phyloP scores from a whole-genome alignment of 2,888 invertebrate species.

The Deilephila porcellus region DNA sequence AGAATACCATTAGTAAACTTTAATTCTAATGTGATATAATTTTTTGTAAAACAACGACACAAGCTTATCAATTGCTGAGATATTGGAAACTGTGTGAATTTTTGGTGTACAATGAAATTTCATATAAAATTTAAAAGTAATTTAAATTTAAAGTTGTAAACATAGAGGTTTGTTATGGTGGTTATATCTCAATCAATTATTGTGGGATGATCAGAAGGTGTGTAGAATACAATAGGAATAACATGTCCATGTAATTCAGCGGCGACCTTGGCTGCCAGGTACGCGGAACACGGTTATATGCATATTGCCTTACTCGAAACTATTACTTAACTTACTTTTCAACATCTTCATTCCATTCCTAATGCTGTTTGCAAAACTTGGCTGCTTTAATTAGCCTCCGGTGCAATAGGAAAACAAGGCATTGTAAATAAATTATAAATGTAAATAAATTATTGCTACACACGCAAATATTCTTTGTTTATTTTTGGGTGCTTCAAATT shows the following conservation, averaged over 20 bases:
- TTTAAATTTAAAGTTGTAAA: too few species aligned
- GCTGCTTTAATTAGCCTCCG: not conserved
- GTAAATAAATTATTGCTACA: not conserved
- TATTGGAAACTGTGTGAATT: too few species aligned
- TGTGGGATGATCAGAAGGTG: too few species aligned
- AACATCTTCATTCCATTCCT: not conserved
- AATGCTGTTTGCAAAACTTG: not conserved
- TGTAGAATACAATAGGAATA: not conserved
- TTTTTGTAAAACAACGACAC: too few species aligned
- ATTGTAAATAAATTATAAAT: not conserved
- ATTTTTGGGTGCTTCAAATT: not conserved
- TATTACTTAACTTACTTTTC: not conserved
- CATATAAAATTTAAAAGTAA: too few species aligned
- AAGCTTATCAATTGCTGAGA: too few species aligned
- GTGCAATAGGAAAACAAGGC: not conserved
- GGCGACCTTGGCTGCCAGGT: not conserved
- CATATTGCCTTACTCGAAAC: slow-evolving; percentile 8
- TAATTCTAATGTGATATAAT: too few species aligned
- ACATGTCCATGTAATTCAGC: not conserved
- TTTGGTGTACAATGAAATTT: too few species aligned
- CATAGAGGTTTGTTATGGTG: too few species aligned
- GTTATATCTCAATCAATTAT: too few species aligned
- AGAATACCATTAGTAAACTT: too few species aligned
- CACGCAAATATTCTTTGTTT: not conserved
- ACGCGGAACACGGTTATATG: not conserved